phyloP scores from a whole-genome alignment of 2,888 invertebrate species.

The Cheilosia scutellata region DNA sequence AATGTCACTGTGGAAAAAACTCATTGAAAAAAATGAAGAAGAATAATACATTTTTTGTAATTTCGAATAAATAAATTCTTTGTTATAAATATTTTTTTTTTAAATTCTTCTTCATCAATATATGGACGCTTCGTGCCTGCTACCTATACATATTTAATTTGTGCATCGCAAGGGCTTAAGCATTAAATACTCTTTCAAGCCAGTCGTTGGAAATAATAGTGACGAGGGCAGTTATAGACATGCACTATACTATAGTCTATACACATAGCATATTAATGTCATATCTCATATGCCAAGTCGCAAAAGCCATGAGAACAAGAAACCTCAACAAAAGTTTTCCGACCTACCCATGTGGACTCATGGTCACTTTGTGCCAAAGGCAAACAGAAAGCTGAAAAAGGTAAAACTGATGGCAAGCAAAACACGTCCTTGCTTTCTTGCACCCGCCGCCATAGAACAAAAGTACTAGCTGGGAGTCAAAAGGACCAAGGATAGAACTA shows the following conservation, averaged over 20 bases:
- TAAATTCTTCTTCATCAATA: too few species aligned
- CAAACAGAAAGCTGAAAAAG: conserved; percentile 34
- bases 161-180: background rate
- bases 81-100: too few species aligned
- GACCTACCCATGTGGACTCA: conserved; percentile 38
- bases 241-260: too few species aligned
- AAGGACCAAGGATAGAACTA: conserved; percentile 54
- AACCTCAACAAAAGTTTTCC: conserved; percentile 43
- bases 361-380: conserved; percentile 50
- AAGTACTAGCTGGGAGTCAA: conserved; percentile 43
- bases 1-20: too few species aligned
- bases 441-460: conserved; percentile 4
- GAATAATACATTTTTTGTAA: too few species aligned
- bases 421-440: conserved; percentile 17
- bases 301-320: conserved; percentile 22
- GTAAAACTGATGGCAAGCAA: conserved; percentile 13
- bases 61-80: too few species aligned
- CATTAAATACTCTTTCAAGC: background rate
- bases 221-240: background rate
- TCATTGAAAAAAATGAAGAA: too few species aligned
- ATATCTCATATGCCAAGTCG: conserved; percentile 21
- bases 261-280: conserved; percentile 13
- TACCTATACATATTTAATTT: too few species aligned
- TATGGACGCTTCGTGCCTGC: too few species aligned
- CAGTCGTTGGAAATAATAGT: background rate